phyloP scores from a whole-genome alignment of 2,888 invertebrate species.

The Biston betularia region DNA sequence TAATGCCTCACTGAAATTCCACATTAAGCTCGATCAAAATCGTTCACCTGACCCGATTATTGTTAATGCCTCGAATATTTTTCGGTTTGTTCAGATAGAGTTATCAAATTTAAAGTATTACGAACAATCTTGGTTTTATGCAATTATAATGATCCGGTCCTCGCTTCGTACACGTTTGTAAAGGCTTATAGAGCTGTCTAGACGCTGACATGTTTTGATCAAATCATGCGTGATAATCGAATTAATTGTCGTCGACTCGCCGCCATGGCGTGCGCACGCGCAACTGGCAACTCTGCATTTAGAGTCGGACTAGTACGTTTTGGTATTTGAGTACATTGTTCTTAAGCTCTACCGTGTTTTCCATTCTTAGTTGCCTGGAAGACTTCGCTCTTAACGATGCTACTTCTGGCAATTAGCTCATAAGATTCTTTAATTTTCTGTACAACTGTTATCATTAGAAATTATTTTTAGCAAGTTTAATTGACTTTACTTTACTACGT shows the following conservation, averaged over 20 bases:
- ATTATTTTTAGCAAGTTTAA: too few species aligned
- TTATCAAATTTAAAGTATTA: constrained; percentile 1
- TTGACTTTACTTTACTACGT: too few species aligned
- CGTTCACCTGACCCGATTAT: too few species aligned
- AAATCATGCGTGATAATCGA: constrained; percentile 82
- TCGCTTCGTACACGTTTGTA: constrained; percentile 40
- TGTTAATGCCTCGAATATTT: background rate
- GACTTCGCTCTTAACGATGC: too few species aligned
- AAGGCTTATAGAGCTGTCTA: constrained; percentile 60
- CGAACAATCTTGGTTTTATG: background rate
- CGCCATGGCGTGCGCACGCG: constrained; percentile 55
- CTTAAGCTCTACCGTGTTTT: too few species aligned
- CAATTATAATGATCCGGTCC: constrained; percentile 17
- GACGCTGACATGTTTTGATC: constrained; percentile 75
- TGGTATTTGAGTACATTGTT: background rate
- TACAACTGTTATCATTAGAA: too few species aligned
- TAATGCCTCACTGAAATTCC: too few species aligned
- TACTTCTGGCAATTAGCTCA: too few species aligned
- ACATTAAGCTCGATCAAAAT: too few species aligned
- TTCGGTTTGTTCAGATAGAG: background rate
- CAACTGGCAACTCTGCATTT: constrained; percentile 46
- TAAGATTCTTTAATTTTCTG: too few species aligned
- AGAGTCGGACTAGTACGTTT: constrained; percentile 18
- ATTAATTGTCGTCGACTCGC: constrained; percentile 73
- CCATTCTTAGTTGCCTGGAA: too few species aligned